These are phyloP conservation scores for Lepus oiostolus DNA, from an alignment of 2,797 vertebrate genomes.

Conservation along the genomic window DNA sequence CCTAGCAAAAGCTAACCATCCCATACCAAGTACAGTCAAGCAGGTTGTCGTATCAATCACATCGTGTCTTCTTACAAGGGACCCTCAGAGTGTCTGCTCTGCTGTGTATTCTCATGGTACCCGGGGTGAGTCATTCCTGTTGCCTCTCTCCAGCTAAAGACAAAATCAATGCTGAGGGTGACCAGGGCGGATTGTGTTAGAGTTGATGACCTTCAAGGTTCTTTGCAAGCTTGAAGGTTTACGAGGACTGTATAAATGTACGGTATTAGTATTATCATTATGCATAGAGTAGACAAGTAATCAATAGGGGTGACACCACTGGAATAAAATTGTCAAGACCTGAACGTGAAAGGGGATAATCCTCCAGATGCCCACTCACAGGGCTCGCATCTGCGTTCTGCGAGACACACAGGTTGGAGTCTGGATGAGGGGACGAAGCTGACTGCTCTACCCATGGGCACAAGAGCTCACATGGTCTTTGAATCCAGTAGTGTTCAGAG, in stretches of 20 bases:
- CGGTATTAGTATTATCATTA: slow-evolving; percentile 44
- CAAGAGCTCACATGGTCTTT: not conserved
- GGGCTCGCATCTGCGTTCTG: not conserved
- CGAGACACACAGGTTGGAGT: not conserved
- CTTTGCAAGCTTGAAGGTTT: slow-evolving; percentile 20
- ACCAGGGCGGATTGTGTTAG: not conserved
- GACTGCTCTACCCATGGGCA: too few species aligned
- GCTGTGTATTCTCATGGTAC: not conserved
- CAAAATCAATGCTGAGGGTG: not conserved
- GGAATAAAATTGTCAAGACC: slow-evolving; percentile 40
- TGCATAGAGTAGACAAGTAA: not conserved
- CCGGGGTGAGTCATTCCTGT: not conserved
- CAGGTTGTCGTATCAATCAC: not conserved
- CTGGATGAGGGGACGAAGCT: not conserved
- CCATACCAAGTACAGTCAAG: not conserved
- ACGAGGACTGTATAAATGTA: slow-evolving; percentile 4
- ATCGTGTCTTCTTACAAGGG: not conserved
- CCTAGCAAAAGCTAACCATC: not conserved
- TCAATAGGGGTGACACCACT: slow-evolving; percentile 39
- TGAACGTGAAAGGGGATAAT: not conserved
- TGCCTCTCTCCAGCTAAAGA: not conserved
- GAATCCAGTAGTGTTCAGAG: not conserved
- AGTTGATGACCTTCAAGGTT: slow-evolving; percentile 46
- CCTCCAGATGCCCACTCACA: rapidly evolving
- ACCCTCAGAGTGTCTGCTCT: not conserved